Percentiles rank a stretch among this genome's conserved stretches.
phyloP scores from a whole-genome alignment of 1,140 invertebrate species.

The Caenorhabditis latens region DNA sequence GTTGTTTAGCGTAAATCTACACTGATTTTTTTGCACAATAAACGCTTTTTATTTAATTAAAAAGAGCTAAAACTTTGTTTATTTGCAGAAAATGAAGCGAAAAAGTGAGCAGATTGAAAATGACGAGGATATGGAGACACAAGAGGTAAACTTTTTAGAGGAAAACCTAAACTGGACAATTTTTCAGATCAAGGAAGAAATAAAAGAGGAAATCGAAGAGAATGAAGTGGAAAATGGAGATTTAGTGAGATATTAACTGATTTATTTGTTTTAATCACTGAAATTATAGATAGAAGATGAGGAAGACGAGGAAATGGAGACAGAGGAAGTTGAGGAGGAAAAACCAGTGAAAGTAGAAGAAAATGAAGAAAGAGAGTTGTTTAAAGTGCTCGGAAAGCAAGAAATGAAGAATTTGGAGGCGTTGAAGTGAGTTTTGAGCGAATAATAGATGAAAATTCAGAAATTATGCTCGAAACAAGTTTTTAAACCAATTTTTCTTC shows the following conservation, averaged over 20 bases:
- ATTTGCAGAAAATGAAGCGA: constrained; percentile 23
- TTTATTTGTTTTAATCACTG: not conserved
- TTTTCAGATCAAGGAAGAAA: not conserved
- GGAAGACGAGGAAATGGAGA: not conserved
- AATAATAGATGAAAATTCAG: not conserved
- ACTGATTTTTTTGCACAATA: not conserved
- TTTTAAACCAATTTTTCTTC: not conserved
- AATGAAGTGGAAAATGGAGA: not conserved
- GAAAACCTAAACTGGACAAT: not conserved
- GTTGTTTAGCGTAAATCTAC: constrained; percentile 20
- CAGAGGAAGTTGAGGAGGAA: constrained; percentile 21
- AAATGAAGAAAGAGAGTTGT: constrained; percentile 44
- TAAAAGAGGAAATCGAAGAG: not conserved
- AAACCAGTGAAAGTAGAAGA: not conserved
- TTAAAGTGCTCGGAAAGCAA: constrained; percentile 62
- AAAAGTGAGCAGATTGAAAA: not conserved
- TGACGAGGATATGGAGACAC: not conserved
- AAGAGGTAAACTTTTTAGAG: not conserved
- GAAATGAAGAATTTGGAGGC: constrained; percentile 56
- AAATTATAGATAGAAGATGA: constrained; percentile 11
- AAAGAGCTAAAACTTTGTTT: no score
- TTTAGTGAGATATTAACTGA: not conserved
- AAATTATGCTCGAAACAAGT: not conserved
- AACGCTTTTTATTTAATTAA: not conserved
- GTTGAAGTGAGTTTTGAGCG: constrained; percentile 44